phyloP scores from a whole-genome alignment of 2,797 vertebrate genomes.

The Crenuchus spilurus region DNA sequence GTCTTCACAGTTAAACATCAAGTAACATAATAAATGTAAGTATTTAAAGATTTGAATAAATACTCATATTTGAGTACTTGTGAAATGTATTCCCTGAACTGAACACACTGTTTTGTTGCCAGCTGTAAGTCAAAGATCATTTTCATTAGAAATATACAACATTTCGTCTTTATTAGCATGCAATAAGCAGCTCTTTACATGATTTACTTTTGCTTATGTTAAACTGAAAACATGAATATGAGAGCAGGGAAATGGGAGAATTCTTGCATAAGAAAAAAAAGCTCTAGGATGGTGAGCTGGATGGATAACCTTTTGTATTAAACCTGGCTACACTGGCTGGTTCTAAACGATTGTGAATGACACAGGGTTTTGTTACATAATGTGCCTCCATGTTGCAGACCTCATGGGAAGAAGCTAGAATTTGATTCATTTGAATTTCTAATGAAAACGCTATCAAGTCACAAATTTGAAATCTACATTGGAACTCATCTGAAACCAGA shows the following conservation, averaged over 20 bases:
- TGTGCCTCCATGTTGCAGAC: background rate
- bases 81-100: no score
- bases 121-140: no score
- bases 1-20: no score
- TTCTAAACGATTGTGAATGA: background rate
- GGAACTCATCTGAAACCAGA: background rate
- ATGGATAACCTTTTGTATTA: background rate
- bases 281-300: background rate
- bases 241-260: background rate
- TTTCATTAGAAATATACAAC: no score
- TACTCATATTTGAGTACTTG: no score
- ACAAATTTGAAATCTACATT: background rate
- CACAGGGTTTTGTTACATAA: background rate
- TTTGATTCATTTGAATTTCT: background rate
- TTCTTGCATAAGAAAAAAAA: background rate
- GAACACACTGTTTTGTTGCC: no score
- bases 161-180: no score
- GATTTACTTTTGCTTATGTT: background rate
- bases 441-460: slow-evolving; percentile 8
- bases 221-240: background rate
- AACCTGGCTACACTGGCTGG: background rate
- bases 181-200: no score
- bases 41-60: no score
- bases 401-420: background rate
- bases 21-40: no score